Base-by-base conservation (phyloP, 2,113 vertebrate species). In the Archilochus colubris region DNA sequence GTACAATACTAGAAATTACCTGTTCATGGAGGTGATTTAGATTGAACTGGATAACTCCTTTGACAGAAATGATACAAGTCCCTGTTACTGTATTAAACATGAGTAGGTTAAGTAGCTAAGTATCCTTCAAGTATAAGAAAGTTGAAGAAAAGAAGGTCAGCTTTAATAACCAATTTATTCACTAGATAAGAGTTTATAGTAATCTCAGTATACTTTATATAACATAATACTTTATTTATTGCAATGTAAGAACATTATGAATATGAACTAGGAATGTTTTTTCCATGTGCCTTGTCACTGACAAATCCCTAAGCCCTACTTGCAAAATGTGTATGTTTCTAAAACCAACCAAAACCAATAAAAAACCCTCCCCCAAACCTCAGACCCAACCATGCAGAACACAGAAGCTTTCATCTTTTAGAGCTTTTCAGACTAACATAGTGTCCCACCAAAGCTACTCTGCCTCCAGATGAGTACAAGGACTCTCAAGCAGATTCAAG, bases 91-190 rank as follows among this genome's bases (percentile, higher is more conserved):
- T 19, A 69, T 43, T 58, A 33, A 44, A 6, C 11, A 9, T 6
- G 7, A 55, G 6, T 7, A 78, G n/a, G 6, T 46, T 40, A 40
- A 40, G 40, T 40, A 40, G 40, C 54, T 58, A 81, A 75, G 38
- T 31, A 54, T 40, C 46, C 20, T 51, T 40, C 40, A 40, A 40
- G 40, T 40, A 40, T 40, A 40, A 40, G 4, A 84, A 89, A 87
- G 25, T 14, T 28, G 31, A 81, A 55, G 27, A 40, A 78, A 82
- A 86, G 92, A 78, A 40, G 31, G 43, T 89, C 72, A 86, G 43
- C 75, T 68, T 77, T 82, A 92, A 74, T 63, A 87, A 91, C 13
- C 74, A 89, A 87, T 92, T 87, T 77, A 79, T 94, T 93, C 51
- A 92, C 38, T 89, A 33, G 61, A 46, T 61, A 93, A 93, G 75